phyloP scores from a whole-genome alignment of 2,888 invertebrate species.

The Drosophila sordidula region DNA sequence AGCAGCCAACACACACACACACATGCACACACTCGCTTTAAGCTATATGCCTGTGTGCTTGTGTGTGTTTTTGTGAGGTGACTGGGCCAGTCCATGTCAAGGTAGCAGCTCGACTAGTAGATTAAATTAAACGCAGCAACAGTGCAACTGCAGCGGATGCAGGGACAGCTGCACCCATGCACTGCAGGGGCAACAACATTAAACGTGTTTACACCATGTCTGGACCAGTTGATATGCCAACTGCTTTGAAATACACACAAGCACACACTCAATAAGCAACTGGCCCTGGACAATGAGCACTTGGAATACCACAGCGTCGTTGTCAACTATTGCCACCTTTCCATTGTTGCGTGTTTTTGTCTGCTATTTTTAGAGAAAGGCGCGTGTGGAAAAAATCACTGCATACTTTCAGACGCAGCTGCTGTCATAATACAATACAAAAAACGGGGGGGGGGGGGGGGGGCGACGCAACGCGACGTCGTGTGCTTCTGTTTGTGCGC shows the following conservation, averaged over 20 bases:
- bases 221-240: constrained; percentile 78
- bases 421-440: constrained; percentile 74
- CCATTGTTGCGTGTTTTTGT: constrained; percentile 70
- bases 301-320: constrained; percentile 71
- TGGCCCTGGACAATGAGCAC: constrained; percentile 72
- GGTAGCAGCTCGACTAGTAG: constrained; percentile 78
- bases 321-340: constrained; percentile 56
- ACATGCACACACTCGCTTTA: constrained; percentile 24
- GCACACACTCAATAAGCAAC: constrained; percentile 21
- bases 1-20: constrained; percentile 50
- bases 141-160: constrained; percentile 21
- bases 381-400: constrained; percentile 52
- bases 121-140: constrained; percentile 77
- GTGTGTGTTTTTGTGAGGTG: constrained; percentile 22
- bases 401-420: constrained; percentile 72
- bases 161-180: constrained; percentile 36
- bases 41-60: constrained; percentile 11
- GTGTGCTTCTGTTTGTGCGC: constrained; percentile 44
- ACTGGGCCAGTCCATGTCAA: constrained; percentile 67
- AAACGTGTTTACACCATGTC: constrained; percentile 81
- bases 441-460: constrained; percentile 8
- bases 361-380: constrained; percentile 54
- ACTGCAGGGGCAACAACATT: constrained; percentile 66
- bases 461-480: not conserved
- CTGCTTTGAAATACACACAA: constrained; percentile 41